A percentile compares a stretch with the other conserved stretches of the same genome.
These are phyloP conservation scores for Phengaris alcon DNA, from an alignment of 2,888 invertebrate genomes.

Conservation along the genomic window DNA sequence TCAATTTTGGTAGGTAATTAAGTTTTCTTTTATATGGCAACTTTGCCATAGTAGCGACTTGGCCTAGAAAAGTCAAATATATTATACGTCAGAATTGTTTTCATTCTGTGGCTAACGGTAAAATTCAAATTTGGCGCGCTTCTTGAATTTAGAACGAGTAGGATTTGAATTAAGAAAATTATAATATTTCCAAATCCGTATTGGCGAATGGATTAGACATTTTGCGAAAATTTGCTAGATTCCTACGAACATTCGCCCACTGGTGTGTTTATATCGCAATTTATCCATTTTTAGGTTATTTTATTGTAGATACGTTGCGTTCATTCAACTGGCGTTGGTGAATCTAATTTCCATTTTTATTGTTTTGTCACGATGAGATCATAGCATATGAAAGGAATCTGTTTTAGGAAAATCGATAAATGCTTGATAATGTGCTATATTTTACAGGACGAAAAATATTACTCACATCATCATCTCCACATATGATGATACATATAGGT, in stretches of 20 bases:
- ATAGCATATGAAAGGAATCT: slow-evolving; percentile 10
- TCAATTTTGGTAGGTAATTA: background rate
- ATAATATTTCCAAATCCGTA: slow-evolving; percentile 40
- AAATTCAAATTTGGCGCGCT: slow-evolving; percentile 21
- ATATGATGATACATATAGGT: background rate
- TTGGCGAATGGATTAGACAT: slow-evolving; percentile 45
- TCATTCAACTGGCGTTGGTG: slow-evolving; percentile 44
- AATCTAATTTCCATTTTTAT: slow-evolving; percentile 24
- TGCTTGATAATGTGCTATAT: slow-evolving; percentile 2
- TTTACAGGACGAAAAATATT: background rate
- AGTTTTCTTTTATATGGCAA: slow-evolving; percentile 14
- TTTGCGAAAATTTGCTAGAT: slow-evolving; percentile 59
- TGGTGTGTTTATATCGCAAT: slow-evolving; percentile 41
- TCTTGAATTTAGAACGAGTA: slow-evolving; percentile 31
- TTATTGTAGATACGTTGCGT: slow-evolving; percentile 47
- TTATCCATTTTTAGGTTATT: slow-evolving; percentile 50
- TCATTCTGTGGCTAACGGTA: slow-evolving; percentile 19
- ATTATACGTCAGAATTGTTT: slow-evolving; percentile 10
- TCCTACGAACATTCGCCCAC: slow-evolving; percentile 54
- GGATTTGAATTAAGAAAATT: slow-evolving; percentile 36
- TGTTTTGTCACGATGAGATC: slow-evolving; percentile 21
- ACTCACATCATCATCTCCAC: background rate
- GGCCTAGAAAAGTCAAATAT: slow-evolving; percentile 1
- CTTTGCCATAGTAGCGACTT: background rate
- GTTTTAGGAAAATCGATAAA: slow-evolving; percentile 8